phyloP scores from a whole-genome alignment of 2,888 invertebrate genomes.

The Lithophane leautieri region DNA sequence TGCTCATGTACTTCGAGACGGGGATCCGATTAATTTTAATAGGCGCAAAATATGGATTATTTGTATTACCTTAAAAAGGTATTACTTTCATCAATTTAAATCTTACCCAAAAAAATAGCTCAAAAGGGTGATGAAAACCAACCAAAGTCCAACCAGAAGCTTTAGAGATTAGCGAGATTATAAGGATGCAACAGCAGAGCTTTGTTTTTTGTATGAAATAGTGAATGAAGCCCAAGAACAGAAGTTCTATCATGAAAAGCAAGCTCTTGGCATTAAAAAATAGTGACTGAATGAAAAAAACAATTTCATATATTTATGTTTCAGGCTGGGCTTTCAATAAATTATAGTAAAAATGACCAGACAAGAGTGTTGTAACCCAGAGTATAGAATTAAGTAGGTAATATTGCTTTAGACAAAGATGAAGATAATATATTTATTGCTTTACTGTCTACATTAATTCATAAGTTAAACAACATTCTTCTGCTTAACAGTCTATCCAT shows the following conservation, averaged over 20 bases:
- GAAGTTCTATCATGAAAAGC: neutral
- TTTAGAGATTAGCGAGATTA: slow-evolving; percentile 31
- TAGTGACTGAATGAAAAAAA: neutral
- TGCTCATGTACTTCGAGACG: no score
- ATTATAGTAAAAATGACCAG: neutral
- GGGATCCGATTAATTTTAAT: no score
- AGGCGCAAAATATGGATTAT: no score
- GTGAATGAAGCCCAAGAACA: neutral
- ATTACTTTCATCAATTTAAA: neutral
- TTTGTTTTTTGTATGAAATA: slow-evolving; percentile 41
- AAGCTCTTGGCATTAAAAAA: neutral
- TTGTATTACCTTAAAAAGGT: no score
- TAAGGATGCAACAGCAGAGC: neutral
- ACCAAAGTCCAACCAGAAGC: slow-evolving; percentile 7
- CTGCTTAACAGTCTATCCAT: no score
- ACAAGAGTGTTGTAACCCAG: neutral
- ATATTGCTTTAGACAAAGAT: neutral
- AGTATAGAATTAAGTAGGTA: neutral
- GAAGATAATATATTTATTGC: no score
- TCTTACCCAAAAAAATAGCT: neutral
- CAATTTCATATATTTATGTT: neutral
- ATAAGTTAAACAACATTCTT: no score
- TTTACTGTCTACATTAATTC: no score
- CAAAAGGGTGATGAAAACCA: slow-evolving; percentile 16
- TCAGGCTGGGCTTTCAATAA: neutral